Evolutionary conservation across 2,113 vertebrate genomes (phyloP).

Genomic region (Vanacampus margaritifer): DNA sequence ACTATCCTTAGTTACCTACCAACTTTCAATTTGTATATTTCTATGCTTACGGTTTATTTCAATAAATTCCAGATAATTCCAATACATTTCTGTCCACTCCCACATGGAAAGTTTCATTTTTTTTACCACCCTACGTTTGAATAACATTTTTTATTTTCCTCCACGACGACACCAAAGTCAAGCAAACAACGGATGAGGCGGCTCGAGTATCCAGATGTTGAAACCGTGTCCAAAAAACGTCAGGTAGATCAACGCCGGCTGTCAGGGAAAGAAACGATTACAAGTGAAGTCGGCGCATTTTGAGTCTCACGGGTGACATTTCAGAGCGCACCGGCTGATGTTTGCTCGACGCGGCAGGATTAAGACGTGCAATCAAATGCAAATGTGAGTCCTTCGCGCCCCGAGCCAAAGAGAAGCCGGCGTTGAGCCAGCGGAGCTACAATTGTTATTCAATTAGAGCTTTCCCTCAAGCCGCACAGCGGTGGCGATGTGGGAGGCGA

Average conservation of each 20-base stretch:
- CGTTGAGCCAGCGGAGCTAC: slow-evolving; percentile 18
- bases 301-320: slow-evolving; percentile 24
- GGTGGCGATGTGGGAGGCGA: slow-evolving; percentile 10
- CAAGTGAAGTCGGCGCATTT: slow-evolving; percentile 23
- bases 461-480: slow-evolving; percentile 31
- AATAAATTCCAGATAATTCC: no score
- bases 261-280: slow-evolving; percentile 29
- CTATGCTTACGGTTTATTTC: no score
- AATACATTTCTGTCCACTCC: no score
- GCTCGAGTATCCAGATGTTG: background rate
- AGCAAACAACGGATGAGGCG: slow-evolving; percentile 2
- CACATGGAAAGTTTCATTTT: no score
- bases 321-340: slow-evolving; percentile 13
- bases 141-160: slow-evolving; percentile 1
- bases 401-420: slow-evolving; percentile 44
- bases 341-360: slow-evolving; percentile 32
- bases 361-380: slow-evolving; percentile 44
- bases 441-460: slow-evolving; percentile 56
- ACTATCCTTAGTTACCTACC: no score
- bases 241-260: slow-evolving; percentile 40
- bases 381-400: slow-evolving; percentile 32
- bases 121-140: background rate
- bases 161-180: background rate
- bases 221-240: slow-evolving; percentile 5
- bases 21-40: no score